phyloP scores from a whole-genome alignment of 1,140 invertebrate genomes.

The Sweltsa coloradensis region DNA sequence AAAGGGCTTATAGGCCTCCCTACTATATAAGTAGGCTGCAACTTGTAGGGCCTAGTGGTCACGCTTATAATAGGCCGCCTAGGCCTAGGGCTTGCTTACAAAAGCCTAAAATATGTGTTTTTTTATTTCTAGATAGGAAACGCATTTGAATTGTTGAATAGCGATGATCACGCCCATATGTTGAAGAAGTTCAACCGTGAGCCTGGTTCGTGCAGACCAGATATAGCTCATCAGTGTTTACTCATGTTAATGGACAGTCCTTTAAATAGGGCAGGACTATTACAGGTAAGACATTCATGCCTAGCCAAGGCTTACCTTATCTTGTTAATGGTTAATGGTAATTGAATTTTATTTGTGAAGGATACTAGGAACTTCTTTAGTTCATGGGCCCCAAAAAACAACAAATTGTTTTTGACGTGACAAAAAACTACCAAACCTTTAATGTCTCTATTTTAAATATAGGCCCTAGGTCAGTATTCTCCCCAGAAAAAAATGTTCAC shows the following conservation, averaged over 20 bases:
- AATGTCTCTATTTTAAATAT: no score
- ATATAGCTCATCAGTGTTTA: constrained; percentile 91
- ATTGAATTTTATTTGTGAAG: not conserved
- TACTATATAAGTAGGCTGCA: no score
- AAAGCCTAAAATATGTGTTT: no score
- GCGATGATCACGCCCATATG: constrained; percentile 80
- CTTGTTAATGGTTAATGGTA: no score
- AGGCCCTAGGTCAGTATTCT: no score
- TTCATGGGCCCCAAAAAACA: not conserved
- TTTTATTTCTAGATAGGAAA: constrained; percentile 55
- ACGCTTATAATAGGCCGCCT: no score
- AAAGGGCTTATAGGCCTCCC: no score
- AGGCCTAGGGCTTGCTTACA: no score
- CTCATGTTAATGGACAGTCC: constrained; percentile 95
- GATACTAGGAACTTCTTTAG: not conserved
- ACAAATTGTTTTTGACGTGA: not conserved
- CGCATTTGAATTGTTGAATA: constrained; percentile 83
- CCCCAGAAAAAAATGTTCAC: no score
- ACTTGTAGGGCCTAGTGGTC: no score
- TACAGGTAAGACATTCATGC: constrained; percentile 39
- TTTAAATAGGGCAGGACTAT: constrained; percentile 75
- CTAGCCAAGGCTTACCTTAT: no score
- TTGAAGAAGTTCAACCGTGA: constrained; percentile 77
- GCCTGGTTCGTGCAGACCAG: constrained; percentile 74
- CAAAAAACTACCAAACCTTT: not conserved